Conservation (phyloP, 2,888 invertebrate genomes). For the Chrysolina americana region DNA sequence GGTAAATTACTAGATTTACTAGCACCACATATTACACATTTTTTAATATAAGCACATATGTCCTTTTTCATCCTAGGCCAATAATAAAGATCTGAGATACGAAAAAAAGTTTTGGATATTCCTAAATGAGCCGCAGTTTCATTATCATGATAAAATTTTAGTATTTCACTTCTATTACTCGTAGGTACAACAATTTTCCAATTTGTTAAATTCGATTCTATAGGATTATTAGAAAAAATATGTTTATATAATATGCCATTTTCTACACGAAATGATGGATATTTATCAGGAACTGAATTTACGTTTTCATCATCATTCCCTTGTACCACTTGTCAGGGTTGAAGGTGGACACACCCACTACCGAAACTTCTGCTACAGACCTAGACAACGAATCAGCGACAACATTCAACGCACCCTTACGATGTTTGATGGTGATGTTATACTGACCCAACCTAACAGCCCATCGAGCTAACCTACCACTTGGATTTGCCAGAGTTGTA, state of each 20-base stretch:
- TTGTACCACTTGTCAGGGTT: slow-evolving; percentile 43
- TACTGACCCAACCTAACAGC: slow-evolving; percentile 43
- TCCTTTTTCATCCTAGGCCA: no score
- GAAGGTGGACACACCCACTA: slow-evolving; percentile 31
- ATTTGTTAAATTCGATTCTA: not conserved
- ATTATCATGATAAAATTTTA: no score
- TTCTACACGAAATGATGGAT: slow-evolving; percentile 41
- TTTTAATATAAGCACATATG: not conserved
- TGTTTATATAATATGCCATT: slow-evolving; percentile 43
- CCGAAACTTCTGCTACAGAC: not conserved
- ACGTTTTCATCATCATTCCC: slow-evolving; percentile 43
- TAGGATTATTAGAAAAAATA: slow-evolving; percentile 30
- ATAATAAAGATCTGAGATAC: no score
- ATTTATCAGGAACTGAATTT: slow-evolving; percentile 34
- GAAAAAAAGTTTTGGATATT: no score
- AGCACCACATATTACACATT: slow-evolving; percentile 42
- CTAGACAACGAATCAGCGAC: slow-evolving; percentile 54
- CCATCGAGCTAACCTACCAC: slow-evolving; percentile 57
- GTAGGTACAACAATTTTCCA: no score
- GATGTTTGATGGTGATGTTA: slow-evolving; percentile 50
- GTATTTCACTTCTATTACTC: no score
- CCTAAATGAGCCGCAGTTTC: no score
- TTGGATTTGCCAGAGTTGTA: slow-evolving; percentile 52
- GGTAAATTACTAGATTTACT: slow-evolving; percentile 42
- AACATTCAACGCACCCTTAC: slow-evolving; percentile 51